Evolutionary conservation across 2,888 invertebrate genomes (phyloP).

Genomic region (Coenonympha arcania): DNA sequence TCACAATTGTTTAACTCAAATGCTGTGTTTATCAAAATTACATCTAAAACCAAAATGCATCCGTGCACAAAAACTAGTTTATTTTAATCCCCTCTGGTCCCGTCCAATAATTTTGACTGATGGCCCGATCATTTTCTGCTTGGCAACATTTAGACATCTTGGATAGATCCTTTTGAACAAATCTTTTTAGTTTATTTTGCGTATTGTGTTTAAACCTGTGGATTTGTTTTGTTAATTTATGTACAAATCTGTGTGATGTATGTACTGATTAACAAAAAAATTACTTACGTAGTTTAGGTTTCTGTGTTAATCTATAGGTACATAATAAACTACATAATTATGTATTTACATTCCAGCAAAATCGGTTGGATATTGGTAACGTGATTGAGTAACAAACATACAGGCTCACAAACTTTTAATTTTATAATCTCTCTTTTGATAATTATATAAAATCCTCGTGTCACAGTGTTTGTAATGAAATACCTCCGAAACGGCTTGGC

Average conservation of each 20-base stretch:
- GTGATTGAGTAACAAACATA: too few relatives aligned
- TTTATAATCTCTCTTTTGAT: too few relatives aligned
- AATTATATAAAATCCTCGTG: too few relatives aligned
- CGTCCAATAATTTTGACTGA: constrained; percentile 16
- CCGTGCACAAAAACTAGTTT: constrained; percentile 11
- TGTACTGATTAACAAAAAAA: too few relatives aligned
- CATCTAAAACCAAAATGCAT: constrained; percentile 4
- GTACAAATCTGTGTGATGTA: neutral
- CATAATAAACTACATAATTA: too few relatives aligned
- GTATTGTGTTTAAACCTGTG: neutral
- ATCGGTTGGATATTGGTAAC: too few relatives aligned
- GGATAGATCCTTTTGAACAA: constrained; percentile 9
- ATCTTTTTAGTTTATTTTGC: constrained; percentile 6
- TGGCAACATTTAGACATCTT: constrained; percentile 13
- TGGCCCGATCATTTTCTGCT: constrained; percentile 11
- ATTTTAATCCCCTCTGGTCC: constrained; percentile 9
- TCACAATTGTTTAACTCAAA: neutral
- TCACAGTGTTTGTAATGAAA: too few relatives aligned
- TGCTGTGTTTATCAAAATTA: constrained; percentile 9
- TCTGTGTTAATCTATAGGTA: too few relatives aligned
- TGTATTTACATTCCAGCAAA: too few relatives aligned
- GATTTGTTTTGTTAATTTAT: neutral
- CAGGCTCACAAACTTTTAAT: too few relatives aligned
- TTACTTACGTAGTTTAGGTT: too few relatives aligned
- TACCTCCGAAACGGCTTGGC: too few relatives aligned